phyloP scores from a whole-genome alignment of 2,113 vertebrate genomes.

The Smithornis capensis region DNA sequence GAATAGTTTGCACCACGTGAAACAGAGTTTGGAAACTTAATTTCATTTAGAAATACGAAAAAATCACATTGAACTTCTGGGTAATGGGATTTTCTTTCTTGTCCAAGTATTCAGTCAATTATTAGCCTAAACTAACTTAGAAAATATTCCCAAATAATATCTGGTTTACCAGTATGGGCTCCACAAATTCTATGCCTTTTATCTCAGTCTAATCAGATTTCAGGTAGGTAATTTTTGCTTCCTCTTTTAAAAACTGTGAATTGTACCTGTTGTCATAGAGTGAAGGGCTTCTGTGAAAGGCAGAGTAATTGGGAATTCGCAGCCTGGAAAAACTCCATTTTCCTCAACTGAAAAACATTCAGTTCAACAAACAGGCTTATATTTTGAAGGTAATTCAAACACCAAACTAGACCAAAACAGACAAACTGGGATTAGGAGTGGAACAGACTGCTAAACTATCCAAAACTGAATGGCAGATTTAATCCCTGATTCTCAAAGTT shows the following conservation, averaged over 20 bases:
- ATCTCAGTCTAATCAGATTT: not conserved
- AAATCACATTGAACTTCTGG: not conserved
- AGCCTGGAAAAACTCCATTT: not conserved
- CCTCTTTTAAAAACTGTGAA: not conserved
- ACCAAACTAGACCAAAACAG: not conserved
- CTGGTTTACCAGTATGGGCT: not conserved
- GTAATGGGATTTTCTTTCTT: not conserved
- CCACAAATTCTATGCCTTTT: not conserved
- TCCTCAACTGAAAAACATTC: not conserved
- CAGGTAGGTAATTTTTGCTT: not conserved
- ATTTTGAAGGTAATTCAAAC: not conserved
- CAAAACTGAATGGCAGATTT: not conserved
- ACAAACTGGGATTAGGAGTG: not conserved
- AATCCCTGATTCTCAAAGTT: not conserved
- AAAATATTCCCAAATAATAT: not conserved
- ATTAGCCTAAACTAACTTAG: not conserved
- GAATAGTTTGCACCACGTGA: not conserved
- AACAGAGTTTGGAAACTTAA: not conserved
- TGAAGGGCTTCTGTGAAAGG: not conserved
- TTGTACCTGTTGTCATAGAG: not conserved
- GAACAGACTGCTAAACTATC: not conserved
- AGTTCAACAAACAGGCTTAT: not conserved
- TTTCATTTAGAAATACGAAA: not conserved
- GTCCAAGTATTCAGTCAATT: not conserved
- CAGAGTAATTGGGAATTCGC: not conserved